Evolutionary conservation across 2,113 vertebrate genomes (phyloP), one percentile per base, ranked within the genome.

Genomic region (Thermophis baileyi): DNA sequence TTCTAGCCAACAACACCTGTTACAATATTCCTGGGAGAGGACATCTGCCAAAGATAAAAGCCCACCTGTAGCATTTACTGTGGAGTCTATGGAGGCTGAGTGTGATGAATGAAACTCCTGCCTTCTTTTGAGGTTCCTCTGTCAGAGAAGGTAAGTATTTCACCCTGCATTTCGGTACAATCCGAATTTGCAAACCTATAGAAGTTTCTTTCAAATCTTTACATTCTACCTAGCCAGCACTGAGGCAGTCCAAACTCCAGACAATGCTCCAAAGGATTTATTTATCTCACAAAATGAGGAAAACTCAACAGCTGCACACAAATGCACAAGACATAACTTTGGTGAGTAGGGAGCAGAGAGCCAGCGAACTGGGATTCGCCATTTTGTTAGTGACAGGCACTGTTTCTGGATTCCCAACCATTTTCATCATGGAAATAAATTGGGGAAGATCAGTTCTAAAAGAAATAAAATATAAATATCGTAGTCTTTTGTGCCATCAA

Each of bases 1-100:
- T 90, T 93, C 53, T 53, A 93, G 92, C 74, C 81, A 90, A 89
- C n/a, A 90, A 90, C 92, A 93, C 89, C 92, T 93, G 92, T 35
- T 90, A 44, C 24, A 30, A 49, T 89, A 87, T 63, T 93, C 92
- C 89, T 87, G 30, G 25, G 89, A 89, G 89, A 90, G 89, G 92
- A 86, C 89, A 93, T 63, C 81, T 93, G 74, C 25, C 25, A 90
- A n/a, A 30, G 81, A 90, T 90, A 81, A 60, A 93, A n/a, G 55
- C 74, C 88, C 54, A 93, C 88, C 92, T 90, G 81, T 90, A 85
- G 81, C 81, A 90, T 87, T 93, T 90, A 27, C 30, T 51, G 46
- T 87, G 57, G 92, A 90, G 8, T 90, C 69, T 89, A 51, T n/a
- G 30, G 3, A 60, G 54, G n/a, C 44, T 92, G 35, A 30, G 55